phyloP scores from a whole-genome alignment of 2,113 vertebrate genomes.

The Cisticola juncidis region DNA sequence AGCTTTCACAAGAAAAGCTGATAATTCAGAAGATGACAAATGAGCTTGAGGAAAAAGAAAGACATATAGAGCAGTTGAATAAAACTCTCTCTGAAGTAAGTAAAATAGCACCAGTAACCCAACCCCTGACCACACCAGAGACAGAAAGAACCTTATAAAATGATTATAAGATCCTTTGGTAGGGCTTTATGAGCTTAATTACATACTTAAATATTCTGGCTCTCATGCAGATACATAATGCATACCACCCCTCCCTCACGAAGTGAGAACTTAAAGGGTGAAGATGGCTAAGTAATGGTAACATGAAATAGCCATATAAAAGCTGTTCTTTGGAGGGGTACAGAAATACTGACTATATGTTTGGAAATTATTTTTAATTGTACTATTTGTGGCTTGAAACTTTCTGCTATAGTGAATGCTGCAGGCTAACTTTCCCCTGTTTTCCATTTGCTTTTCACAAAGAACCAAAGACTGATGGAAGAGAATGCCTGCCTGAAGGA shows the following conservation, averaged over 20 bases:
- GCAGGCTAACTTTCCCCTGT: not conserved
- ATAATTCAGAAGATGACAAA: conserved; percentile 72
- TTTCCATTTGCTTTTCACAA: not conserved
- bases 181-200: not conserved
- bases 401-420: not conserved
- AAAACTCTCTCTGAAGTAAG: conserved; percentile 80
- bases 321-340: not conserved
- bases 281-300: not conserved
- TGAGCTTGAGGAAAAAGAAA: conserved; percentile 79
- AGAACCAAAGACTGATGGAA: conserved; percentile 79
- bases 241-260: not conserved
- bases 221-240: not conserved
- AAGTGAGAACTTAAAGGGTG: not conserved
- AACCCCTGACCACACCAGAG: not conserved
- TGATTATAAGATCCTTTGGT: not conserved
- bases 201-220: not conserved
- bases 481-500: conserved; percentile 64
- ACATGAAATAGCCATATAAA: not conserved
- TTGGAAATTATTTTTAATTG: not conserved
- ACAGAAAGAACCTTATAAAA: not conserved
- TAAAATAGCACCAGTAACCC: not conserved
- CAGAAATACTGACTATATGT: not conserved
- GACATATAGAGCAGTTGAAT: conserved; percentile 68
- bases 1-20: conserved; percentile 75
- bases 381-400: not conserved